phyloP scores from a whole-genome alignment of 2,113 vertebrate species.

The Smithornis capensis region DNA sequence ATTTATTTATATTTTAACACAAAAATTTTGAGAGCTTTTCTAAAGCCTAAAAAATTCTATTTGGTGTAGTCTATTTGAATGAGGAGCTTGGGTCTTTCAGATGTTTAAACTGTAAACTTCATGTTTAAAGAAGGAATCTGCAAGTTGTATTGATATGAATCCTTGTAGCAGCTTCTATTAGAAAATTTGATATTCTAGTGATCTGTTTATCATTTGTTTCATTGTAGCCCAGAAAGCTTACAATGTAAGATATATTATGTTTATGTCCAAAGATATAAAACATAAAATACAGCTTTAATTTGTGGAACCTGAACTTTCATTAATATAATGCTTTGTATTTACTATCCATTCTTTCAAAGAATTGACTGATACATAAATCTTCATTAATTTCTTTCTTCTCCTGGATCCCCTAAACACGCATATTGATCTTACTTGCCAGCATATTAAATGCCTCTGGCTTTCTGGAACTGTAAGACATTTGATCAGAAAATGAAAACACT shows the following conservation, averaged over 20 bases:
- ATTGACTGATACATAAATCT: background rate
- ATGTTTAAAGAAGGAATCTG: background rate
- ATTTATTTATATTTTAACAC: background rate
- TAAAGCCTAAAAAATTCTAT: background rate
- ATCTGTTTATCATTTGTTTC: background rate
- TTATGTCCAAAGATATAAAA: background rate
- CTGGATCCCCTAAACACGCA: background rate
- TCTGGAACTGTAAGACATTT: slow-evolving; percentile 1
- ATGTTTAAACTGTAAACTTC: background rate
- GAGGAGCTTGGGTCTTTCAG: background rate
- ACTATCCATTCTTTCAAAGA: background rate
- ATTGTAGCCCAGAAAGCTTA: background rate
- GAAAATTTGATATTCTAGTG: background rate
- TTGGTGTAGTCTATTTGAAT: background rate
- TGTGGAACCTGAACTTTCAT: background rate
- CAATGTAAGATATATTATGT: background rate
- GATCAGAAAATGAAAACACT: slow-evolving; percentile 41
- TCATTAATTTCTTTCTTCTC: background rate
- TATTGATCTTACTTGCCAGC: background rate
- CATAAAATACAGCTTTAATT: background rate
- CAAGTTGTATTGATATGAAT: background rate
- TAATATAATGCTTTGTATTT: background rate
- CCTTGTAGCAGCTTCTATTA: background rate
- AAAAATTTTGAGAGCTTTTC: background rate
- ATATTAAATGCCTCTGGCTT: slow-evolving; percentile 33